Percentiles rank a stretch among this genome's conserved stretches.
phyloP scores from a whole-genome alignment of 2,888 invertebrate genomes.

The Plebejus melissa region DNA sequence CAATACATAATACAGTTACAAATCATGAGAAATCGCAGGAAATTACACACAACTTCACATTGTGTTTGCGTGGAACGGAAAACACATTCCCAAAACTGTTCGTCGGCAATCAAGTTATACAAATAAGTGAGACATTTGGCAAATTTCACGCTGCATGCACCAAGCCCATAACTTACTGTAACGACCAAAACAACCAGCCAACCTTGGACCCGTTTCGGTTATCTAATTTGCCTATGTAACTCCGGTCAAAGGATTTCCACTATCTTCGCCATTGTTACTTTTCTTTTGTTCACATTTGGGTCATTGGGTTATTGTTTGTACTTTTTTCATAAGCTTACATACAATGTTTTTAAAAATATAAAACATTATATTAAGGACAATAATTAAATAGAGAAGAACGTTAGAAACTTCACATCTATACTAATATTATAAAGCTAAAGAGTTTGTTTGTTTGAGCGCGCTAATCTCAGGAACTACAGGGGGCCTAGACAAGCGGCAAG shows the following conservation, averaged over 20 bases:
- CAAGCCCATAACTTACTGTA: slow-evolving; percentile 17
- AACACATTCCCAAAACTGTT: slow-evolving; percentile 3
- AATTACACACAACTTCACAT: background rate
- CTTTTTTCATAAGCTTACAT: background rate
- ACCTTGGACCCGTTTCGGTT: slow-evolving; percentile 14
- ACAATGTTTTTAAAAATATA: too few relatives aligned
- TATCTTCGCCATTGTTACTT: slow-evolving; percentile 19
- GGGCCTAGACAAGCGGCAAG: too few relatives aligned
- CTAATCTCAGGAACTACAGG: too few relatives aligned
- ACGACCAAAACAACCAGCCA: slow-evolving; percentile 20
- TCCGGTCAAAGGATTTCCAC: slow-evolving; percentile 12
- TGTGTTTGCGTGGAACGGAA: background rate
- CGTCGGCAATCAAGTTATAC: slow-evolving; percentile 4
- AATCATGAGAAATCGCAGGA: background rate
- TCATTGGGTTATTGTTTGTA: slow-evolving; percentile 10
- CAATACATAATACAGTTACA: background rate
- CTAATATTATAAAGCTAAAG: too few relatives aligned
- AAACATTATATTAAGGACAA: too few relatives aligned
- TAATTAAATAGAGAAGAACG: too few relatives aligned
- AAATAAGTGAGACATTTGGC: slow-evolving; percentile 12
- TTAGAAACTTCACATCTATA: too few relatives aligned
- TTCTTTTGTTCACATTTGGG: slow-evolving; percentile 17
- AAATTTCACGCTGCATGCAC: slow-evolving; percentile 19
- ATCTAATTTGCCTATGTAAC: slow-evolving; percentile 23
- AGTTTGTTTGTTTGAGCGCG: too few relatives aligned